Evolutionary conservation across 2,113 vertebrate species (phyloP), one percentile per base, ranked within the genome.

Genomic region (Serilophus lunatus): DNA sequence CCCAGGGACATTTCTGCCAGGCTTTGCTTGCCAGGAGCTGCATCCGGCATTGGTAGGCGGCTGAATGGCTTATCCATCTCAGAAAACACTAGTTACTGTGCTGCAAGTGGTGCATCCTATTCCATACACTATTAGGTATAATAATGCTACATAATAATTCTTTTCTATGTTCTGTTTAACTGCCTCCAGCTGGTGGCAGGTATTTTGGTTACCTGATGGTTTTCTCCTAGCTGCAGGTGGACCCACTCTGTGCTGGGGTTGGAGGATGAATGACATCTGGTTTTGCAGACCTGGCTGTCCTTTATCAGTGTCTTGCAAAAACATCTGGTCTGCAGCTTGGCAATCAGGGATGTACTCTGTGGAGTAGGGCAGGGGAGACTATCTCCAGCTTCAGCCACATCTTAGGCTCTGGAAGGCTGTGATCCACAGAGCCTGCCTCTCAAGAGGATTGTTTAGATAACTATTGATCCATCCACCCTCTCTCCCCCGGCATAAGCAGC

Each of bases 41-140:
- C 1, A 11, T 26, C 1, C 5, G 1, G 83, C 47, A 1, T 47
- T 65, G 80, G 61, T 25, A 31, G 59, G 54, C 8, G 28, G 63
- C 83, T 81, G 77, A 81, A 70, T 35, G 81, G 40, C 54, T 93
- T 72, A 36, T 75, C 69, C 61, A 9, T 25, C 72, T 75, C 23
- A 2, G 50, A 38, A 50, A 86, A 64, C 36, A 49, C 12, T 29
- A 12, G 2, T 50, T n/a, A 12, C 51, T 75, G 78, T 53, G 63
- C 54, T 3, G 2, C 68, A 60, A 63, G 45, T 15, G 44, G 26
- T 22, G n/a, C 45, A 23, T 0, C 0, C 56, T 66, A 5, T 28
- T 70, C 72, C n/a, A 3, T 38, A 22, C 19, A 3, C 19, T 33
- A 2, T 18, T 17, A 50, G 47, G 18, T 61, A 9, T 16, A 35